A percentile compares a stretch with the other conserved stretches of the same genome.
phyloP scores from a whole-genome alignment of 2,888 invertebrate species.

The Dryobota labecula region DNA sequence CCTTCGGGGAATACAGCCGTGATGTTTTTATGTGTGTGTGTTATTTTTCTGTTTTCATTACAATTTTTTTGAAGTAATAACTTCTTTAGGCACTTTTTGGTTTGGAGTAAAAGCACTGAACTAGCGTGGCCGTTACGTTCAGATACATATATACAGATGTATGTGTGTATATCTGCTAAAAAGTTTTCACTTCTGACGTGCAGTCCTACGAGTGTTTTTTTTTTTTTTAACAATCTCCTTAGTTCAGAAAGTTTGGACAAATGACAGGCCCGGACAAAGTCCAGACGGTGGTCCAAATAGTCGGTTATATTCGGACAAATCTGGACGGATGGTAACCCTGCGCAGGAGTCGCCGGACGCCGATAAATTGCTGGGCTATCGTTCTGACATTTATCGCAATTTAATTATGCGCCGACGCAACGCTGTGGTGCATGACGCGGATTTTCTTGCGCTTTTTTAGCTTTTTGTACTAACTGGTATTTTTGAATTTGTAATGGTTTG shows the following conservation, averaged over 20 bases:
- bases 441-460: conserved; percentile 37
- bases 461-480: conserved; percentile 1
- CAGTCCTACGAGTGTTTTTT: too few species aligned
- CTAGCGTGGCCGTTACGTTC: too few species aligned
- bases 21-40: too few species aligned
- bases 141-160: too few species aligned
- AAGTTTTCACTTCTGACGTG: too few species aligned
- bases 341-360: conserved; percentile 62
- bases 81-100: too few species aligned
- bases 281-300: neutral
- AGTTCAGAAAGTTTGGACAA: neutral
- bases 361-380: conserved; percentile 76
- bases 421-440: conserved; percentile 61
- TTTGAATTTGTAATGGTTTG: neutral
- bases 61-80: too few species aligned
- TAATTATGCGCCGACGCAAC: conserved; percentile 75
- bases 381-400: conserved; percentile 80
- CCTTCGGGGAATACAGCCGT: too few species aligned
- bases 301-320: neutral
- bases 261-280: neutral
- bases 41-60: too few species aligned
- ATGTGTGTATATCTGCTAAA: too few species aligned
- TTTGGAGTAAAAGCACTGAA: too few species aligned
- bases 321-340: conserved; percentile 33
- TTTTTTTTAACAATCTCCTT: neutral